These are phyloP conservation scores for Laterallus jamaicensis DNA, from an alignment of 2,113 vertebrate species.

Conservation along the genomic window DNA sequence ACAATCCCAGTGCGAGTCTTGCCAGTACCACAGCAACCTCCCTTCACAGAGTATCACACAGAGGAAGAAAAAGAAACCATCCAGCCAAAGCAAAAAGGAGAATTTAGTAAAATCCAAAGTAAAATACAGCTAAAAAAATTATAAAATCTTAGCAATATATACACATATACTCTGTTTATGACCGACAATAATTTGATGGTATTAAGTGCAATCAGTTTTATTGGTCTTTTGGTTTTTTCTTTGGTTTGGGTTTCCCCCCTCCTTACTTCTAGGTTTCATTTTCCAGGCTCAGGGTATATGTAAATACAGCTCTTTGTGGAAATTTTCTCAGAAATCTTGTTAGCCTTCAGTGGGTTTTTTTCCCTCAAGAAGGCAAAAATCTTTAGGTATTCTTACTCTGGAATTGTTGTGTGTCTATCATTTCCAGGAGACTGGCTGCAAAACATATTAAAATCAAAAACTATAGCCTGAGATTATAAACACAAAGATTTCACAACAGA, in stretches of 20 bases:
- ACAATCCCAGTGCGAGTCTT: slow-evolving; percentile 35
- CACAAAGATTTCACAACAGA: neutral
- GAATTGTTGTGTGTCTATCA: neutral
- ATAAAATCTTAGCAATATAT: neutral
- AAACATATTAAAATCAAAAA: neutral
- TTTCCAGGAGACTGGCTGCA: neutral
- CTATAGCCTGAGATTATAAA: neutral
- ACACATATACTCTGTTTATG: neutral
- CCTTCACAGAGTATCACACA: neutral
- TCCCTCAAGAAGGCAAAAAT: neutral
- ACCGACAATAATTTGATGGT: neutral
- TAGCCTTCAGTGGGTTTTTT: neutral
- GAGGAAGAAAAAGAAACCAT: neutral
- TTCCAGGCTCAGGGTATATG: neutral
- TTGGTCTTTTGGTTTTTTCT: neutral
- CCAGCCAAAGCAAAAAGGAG: neutral
- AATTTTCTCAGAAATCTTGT: neutral
- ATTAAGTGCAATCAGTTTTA: neutral
- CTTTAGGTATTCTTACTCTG: neutral
- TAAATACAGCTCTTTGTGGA: neutral
- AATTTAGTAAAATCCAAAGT: neutral
- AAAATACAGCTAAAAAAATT: neutral
- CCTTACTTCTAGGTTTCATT: neutral
- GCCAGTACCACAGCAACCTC: slow-evolving; percentile 40
- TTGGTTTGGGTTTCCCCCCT: neutral